Evolutionary conservation across 1,140 invertebrate genomes (phyloP).

Genomic region (Heliconius eleuchia): DNA sequence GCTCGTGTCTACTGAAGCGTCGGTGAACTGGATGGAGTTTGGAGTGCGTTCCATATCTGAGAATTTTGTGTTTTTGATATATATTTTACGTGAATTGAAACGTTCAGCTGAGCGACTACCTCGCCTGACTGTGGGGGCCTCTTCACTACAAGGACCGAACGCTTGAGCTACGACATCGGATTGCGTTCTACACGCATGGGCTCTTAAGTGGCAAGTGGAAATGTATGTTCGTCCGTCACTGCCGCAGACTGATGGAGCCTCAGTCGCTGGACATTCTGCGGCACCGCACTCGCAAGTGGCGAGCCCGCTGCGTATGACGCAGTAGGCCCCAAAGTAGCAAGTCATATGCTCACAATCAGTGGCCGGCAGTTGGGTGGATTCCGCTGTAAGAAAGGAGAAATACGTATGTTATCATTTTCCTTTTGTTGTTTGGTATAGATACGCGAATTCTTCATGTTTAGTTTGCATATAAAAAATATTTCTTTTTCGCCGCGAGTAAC

Average conservation of each 20-base stretch:
- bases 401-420: background rate
- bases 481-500: too few species aligned
- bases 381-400: conserved; percentile 78
- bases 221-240: conserved; percentile 90
- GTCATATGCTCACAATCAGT: conserved; percentile 88
- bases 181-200: conserved; percentile 90
- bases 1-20: conserved; percentile 71
- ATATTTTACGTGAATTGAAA: conserved; percentile 31
- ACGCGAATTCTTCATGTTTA: too few species aligned
- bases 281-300: conserved; percentile 87
- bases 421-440: background rate
- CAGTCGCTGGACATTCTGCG: conserved; percentile 81
- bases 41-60: conserved; percentile 43
- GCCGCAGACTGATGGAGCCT: conserved; percentile 85
- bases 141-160: conserved; percentile 86
- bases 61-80: conserved; percentile 2
- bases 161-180: conserved; percentile 90
- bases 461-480: too few species aligned
- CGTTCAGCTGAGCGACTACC: conserved; percentile 66
- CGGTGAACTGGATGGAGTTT: conserved; percentile 56
- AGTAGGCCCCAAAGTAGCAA: conserved; percentile 92
- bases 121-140: conserved; percentile 66
- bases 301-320: conserved; percentile 85
- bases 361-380: conserved; percentile 84
- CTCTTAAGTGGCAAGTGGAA: conserved; percentile 86